A percentile compares a stretch with the other conserved stretches of the same genome.
Conservation (phyloP, 2,797 vertebrate species). For the Okamejei kenojei region DNA sequence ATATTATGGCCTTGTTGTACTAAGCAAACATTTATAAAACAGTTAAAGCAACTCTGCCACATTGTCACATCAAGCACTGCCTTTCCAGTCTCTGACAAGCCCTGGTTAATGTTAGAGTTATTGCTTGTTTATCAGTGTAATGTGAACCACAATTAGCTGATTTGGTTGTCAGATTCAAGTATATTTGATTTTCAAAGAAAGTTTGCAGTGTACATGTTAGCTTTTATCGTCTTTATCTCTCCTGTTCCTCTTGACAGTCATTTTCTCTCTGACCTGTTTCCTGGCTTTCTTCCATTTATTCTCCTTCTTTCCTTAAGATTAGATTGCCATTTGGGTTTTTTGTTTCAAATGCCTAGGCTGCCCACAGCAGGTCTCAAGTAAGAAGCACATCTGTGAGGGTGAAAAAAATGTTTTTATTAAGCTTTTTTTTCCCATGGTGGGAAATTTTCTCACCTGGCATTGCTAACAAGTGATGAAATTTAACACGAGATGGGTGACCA, state of each 20-base stretch:
- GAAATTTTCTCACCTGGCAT: slow-evolving; percentile 33
- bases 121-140: slow-evolving; percentile 24
- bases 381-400: slow-evolving; percentile 19
- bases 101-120: not conserved
- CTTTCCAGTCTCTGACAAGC: slow-evolving; percentile 9
- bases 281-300: slow-evolving; percentile 5
- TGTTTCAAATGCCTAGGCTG: slow-evolving; percentile 14
- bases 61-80: slow-evolving; percentile 8
- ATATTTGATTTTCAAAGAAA: slow-evolving; percentile 12
- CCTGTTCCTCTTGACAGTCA: not conserved
- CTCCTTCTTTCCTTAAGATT: not conserved
- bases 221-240: not conserved
- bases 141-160: not conserved
- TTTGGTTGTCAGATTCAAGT: slow-evolving; percentile 23
- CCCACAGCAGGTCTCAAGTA: not conserved
- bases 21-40: slow-evolving; percentile 29
- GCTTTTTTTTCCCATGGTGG: slow-evolving; percentile 24
- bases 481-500: slow-evolving; percentile 28
- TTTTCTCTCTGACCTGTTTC: not conserved
- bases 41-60: not conserved
- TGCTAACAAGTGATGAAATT: slow-evolving; percentile 35
- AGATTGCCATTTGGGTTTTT: not conserved
- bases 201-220: not conserved
- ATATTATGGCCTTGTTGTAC: not conserved
- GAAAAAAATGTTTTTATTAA: not conserved